A percentile compares a stretch with the other conserved stretches of the same genome.
phyloP scores from a whole-genome alignment of 2,113 vertebrate species.

The Tachysurus vachellii region DNA sequence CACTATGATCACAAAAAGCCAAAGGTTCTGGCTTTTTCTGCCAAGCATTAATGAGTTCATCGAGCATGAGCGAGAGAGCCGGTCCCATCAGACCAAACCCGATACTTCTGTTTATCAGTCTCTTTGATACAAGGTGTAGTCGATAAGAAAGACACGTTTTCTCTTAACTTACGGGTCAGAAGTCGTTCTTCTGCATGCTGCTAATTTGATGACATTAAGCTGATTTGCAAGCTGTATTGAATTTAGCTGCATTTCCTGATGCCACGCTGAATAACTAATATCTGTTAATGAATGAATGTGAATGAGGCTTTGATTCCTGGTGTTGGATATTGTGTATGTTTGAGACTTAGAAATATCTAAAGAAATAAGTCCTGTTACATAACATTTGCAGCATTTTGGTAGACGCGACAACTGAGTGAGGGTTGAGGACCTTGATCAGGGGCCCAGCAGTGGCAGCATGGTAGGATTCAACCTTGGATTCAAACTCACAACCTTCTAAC shows the following conservation, averaged over 20 bases:
- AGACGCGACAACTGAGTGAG: too few relatives aligned
- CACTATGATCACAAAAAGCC: conserved; percentile 66
- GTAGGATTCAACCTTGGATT: too few relatives aligned
- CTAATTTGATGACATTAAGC: conserved; percentile 1
- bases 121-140: conserved; percentile 40
- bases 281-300: neutral
- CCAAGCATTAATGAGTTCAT: conserved; percentile 71
- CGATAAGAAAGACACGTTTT: conserved; percentile 49
- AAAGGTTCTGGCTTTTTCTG: conserved; percentile 57
- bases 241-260: neutral
- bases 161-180: conserved; percentile 49
- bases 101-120: conserved; percentile 64
- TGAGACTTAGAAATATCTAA: neutral
- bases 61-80: conserved; percentile 43
- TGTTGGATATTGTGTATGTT: neutral
- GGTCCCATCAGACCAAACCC: conserved; percentile 60
- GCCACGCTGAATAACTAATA: neutral
- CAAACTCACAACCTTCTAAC: too few relatives aligned
- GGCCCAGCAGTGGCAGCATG: too few relatives aligned
- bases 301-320: neutral
- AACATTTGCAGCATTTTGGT: too few relatives aligned
- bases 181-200: neutral
- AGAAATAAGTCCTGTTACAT: neutral
- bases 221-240: neutral
- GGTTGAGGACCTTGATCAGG: too few relatives aligned